Base-by-base conservation (phyloP, 2,888 invertebrate genomes). In the Netelia fuscicornis region DNA sequence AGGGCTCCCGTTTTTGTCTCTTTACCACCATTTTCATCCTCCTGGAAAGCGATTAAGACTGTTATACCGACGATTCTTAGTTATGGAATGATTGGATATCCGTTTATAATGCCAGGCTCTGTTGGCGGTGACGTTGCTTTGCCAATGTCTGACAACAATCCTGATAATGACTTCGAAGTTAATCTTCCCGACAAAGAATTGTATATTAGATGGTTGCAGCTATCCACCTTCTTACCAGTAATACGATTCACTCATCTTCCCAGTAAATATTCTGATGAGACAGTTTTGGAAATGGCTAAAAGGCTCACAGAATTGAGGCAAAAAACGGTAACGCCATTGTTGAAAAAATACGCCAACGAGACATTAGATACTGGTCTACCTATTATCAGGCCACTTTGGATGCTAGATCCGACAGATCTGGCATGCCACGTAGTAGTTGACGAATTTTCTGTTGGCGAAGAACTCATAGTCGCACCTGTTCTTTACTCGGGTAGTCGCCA, bases 191-290 rank as follows among this genome's bases (percentile, higher is more conserved):
- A 97, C 87, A 96, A 96, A 86, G 98, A 98, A 91, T 94, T 98
- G 74, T 98, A 97, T 90, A 96, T 98, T 87, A 95, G 98, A 83
- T 99, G 99, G 99, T 93, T 98, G 76, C 98, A 98, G 92, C 94
- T 99, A 91, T 97, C 97, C 1, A 97, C 98, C 0, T 99, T 98
- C 92, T 94, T 99, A 89, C 98, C 99, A 0, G 97, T 98, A 0
- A 97, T 99, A 94, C 97, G 98, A 91, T 98, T 98, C 89, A 98
- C 98, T 0, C 97, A 98, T 91, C 94, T 98, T 60, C 99, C 99
- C 0, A 98, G 97, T 92, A 97, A 97, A 92, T 98, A 98, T 90
- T 97, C 97, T 42, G 97, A 97, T 90, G 96, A 97, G 62, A 95
- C 95, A 65, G 96, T 98, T 0, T 94, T 97, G 11, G 97, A 97